Base-by-base conservation (phyloP, 1,140 invertebrate genomes). In the Euglossa dilemma region DNA sequence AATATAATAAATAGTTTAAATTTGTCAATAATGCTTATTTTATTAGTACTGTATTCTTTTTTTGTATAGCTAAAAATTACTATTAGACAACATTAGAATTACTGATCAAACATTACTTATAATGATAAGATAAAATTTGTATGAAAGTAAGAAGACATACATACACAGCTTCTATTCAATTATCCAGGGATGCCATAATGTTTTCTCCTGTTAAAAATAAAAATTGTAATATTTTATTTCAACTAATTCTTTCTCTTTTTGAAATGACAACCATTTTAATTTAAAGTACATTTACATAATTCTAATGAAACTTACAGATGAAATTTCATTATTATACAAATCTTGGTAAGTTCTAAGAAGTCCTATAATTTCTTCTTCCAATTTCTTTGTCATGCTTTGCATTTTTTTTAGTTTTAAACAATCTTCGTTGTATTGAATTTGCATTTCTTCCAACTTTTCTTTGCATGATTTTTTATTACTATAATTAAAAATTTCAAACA, bases 321-420 rank as follows among this genome's bases (percentile, higher is more conserved):
- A 25, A 25, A 91, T 66, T 78, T 89, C 85, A 8, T 83, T 85
- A 20, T 86, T 23, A 52, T 84, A 90, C 43, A 69, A 11, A 6
- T 88, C 28, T 25, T 85, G 81, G 45, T 64, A 89, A 52, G n/a
- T 56, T 7, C 63, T 80, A 1, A 85, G 28, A 56, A 86, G 14
- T 36, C 18, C 14, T 11, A 14, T 4, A 66, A 64, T 85, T 45
- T 89, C 70, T 45, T 85, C 72, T 50, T 90, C 73, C 12, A 63
- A 7, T 64, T 52, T 83, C 56, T 66, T 52, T 67, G 85, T 85
- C 0, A 28, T 82, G 47, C 67, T 69, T 66, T 83, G 59, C 16
- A 84, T 66, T 54, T 76, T 50, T 6, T 80, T 67, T 8, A 25
- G n/a, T 50, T 84, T n/a, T 20, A 74, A 47, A 18, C 18, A 57